Base-by-base conservation (phyloP, 2,113 vertebrate genomes). In the Diglossa brunneiventris region DNA sequence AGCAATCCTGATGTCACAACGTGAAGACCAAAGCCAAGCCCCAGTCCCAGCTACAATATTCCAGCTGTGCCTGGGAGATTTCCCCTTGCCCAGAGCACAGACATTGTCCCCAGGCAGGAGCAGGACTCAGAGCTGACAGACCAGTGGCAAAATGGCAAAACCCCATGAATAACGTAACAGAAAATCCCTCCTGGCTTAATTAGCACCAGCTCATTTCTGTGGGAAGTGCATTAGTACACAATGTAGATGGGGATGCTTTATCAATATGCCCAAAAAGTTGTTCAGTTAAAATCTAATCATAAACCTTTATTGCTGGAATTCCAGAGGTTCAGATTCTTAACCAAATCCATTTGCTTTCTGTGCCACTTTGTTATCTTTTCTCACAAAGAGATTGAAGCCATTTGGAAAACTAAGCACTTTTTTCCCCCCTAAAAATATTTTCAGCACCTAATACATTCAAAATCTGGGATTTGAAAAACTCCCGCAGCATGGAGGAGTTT, bases 1-100 rank as follows among this genome's bases (percentile, higher is more conserved):
- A 47, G 27, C 17, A 47, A 42, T 56, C 47, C 42, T 50, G 66
- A 7, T 20, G 44, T 12, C 33, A 12, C 26, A 13, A 5, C 0
- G 28, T 28, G 61, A 55, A 67, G 58, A 24, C 6, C 41, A 78
- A 61, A 81, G 52, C 61, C 66, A 50, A 56, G 56, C 7, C 50
- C 42, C 42, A 20, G 10, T 18, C 20, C 46, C 62, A 23, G 0
- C 3, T 23, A 6, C 44, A 27, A 39, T 2, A 13, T 17, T 13
- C 13, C 13, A 24, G 41, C 63, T 64, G 44, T 13, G 5, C 44
- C 30, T 56, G 66, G 53, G n/a, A 66, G 46, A 33, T 86, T 37
- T 44, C 26, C 59, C 58, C 2, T 4, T 61, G 52, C 55, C 46
- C 53, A 23, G 35, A 26, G 52, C 39, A 26, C 39, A 41, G 63